Conservation (phyloP, 2,888 invertebrate genomes). For the Sarcophaga carnaria region DNA sequence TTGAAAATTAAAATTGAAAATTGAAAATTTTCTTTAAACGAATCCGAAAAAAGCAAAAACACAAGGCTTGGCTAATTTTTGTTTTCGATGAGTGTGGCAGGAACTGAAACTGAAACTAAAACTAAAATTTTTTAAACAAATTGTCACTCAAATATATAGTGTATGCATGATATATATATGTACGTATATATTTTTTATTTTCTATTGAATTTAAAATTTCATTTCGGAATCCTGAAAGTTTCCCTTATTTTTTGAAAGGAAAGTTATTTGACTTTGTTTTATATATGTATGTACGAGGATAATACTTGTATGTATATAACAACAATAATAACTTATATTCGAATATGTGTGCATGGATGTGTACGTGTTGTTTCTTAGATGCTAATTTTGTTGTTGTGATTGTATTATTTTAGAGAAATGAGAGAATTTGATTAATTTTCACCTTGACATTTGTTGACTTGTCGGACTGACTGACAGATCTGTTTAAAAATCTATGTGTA, state of each 20-base stretch:
- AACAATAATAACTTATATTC: too few relatives aligned
- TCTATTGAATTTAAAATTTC: constrained; percentile 10
- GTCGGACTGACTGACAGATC: constrained; percentile 64
- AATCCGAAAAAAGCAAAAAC: neutral
- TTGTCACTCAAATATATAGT: constrained; percentile 30
- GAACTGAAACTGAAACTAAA: neutral
- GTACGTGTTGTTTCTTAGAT: neutral
- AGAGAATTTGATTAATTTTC: constrained; percentile 72
- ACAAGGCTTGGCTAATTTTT: constrained; percentile 7
- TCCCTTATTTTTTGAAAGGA: constrained; percentile 9
- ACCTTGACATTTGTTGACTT: constrained; percentile 73
- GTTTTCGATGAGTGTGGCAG: neutral
- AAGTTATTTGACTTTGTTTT: neutral
- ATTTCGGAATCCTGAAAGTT: neutral
- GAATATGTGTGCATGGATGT: too few relatives aligned
- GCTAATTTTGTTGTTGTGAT: constrained; percentile 25
- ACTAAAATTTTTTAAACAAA: constrained; percentile 34
- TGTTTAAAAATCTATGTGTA: constrained; percentile 49
- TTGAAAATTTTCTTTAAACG: constrained; percentile 11
- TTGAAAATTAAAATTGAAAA: constrained; percentile 14
- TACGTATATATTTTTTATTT: neutral
- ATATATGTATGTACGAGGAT: neutral
- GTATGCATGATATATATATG: neutral
- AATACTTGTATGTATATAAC: constrained; percentile 5
- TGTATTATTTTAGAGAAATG: constrained; percentile 6